A percentile compares a stretch with the other conserved stretches of the same genome.
Evolutionary conservation across 1,140 invertebrate genomes (phyloP).

Genomic region (Lepidotrigona ventralis): DNA sequence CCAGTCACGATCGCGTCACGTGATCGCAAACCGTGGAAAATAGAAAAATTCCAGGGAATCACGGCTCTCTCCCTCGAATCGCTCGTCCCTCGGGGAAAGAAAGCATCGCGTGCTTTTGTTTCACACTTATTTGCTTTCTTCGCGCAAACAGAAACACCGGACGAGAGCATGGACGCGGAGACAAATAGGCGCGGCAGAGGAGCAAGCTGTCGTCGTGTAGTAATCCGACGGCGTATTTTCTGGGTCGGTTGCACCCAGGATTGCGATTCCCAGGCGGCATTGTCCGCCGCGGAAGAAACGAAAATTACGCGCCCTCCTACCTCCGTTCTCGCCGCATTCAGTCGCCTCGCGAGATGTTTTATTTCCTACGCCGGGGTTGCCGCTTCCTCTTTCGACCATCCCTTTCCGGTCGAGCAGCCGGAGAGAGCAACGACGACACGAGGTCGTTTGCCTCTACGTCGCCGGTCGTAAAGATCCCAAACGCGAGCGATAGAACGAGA

Average conservation of each 20-base stretch:
- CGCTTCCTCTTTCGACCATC: constrained; percentile 32
- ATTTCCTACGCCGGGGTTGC: constrained; percentile 48
- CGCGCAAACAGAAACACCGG: constrained; percentile 27
- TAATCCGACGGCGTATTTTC: constrained; percentile 62
- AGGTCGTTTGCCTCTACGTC: constrained; percentile 42
- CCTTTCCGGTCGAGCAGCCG: constrained; percentile 6
- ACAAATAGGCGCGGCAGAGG: constrained; percentile 53
- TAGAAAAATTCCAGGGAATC: background rate
- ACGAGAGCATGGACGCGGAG: constrained; percentile 43
- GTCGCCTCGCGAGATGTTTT: constrained; percentile 55
- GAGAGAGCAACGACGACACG: constrained; percentile 6
- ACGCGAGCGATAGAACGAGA: background rate
- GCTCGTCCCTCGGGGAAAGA: background rate
- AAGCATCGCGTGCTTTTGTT: constrained; percentile 33
- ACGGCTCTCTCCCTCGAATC: background rate
- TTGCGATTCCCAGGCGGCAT: constrained; percentile 65
- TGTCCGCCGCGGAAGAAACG: constrained; percentile 67
- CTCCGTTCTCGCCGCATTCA: background rate
- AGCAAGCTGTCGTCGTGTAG: constrained; percentile 58
- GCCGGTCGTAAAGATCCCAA: constrained; percentile 39
- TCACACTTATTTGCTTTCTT: constrained; percentile 20
- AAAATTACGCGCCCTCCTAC: constrained; percentile 65
- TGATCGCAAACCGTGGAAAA: background rate
- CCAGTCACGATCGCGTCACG: background rate
- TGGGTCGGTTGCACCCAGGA: constrained; percentile 66